Conservation (phyloP, 2,113 vertebrate species). For the Rhinogobius similis region DNA sequence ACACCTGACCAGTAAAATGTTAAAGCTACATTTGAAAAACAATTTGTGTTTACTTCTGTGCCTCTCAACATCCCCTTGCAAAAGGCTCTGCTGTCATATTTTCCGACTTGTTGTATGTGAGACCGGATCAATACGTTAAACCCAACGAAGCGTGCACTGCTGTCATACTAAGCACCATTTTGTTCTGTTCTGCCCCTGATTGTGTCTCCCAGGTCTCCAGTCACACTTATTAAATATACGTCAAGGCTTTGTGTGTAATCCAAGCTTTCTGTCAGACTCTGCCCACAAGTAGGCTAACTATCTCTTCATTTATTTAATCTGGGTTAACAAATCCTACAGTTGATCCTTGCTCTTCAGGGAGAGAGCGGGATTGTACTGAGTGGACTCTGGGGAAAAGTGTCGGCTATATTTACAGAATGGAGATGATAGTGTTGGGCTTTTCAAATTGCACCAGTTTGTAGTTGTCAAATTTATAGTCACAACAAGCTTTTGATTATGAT, state of each 20-base stretch:
- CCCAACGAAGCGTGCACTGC: slow-evolving; percentile 1
- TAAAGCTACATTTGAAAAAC: too few relatives aligned
- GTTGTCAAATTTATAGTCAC: slow-evolving; percentile 9
- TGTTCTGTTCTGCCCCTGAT: neutral
- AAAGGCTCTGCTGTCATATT: neutral
- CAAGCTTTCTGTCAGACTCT: slow-evolving; percentile 1
- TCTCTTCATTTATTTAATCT: slow-evolving; percentile 37
- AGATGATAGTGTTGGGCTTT: slow-evolving; percentile 26
- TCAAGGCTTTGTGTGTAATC: slow-evolving; percentile 26
- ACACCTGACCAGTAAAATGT: too few relatives aligned
- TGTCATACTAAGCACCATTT: neutral
- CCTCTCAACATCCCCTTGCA: slow-evolving; percentile 10
- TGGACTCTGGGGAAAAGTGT: slow-evolving; percentile 45
- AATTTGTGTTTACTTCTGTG: neutral
- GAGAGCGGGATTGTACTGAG: neutral
- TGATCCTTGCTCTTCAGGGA: slow-evolving; percentile 36
- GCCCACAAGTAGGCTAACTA: slow-evolving; percentile 23
- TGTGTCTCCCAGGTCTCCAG: slow-evolving; percentile 10
- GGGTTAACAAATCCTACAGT: slow-evolving; percentile 53
- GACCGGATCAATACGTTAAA: slow-evolving; percentile 41
- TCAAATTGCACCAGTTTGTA: slow-evolving; percentile 28
- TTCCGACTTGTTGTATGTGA: slow-evolving; percentile 8
- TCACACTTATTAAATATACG: slow-evolving; percentile 1
- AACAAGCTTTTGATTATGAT: slow-evolving; percentile 33
- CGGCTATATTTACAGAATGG: slow-evolving; percentile 15